A percentile compares a stretch with the other conserved stretches of the same genome.
These are phyloP conservation scores for Sinocyclocheilus grahami DNA, from an alignment of 2,113 vertebrate species.

Conservation along the genomic window DNA sequence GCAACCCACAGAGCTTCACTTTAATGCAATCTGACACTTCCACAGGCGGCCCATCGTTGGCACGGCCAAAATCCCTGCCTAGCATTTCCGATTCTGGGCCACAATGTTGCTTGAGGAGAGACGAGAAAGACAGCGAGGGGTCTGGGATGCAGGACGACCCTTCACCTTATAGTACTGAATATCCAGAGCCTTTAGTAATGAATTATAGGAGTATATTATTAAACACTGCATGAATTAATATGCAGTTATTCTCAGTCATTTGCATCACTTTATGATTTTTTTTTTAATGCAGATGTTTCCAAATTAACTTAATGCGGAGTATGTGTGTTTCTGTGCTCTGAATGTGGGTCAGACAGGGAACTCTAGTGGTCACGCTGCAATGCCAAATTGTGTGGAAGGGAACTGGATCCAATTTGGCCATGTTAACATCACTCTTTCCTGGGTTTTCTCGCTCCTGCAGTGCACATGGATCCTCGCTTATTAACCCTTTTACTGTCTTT, in stretches of 20 bases:
- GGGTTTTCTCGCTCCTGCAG: not conserved
- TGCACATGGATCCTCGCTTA: constrained; percentile 23
- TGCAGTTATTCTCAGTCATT: not conserved
- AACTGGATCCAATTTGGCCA: constrained; percentile 38
- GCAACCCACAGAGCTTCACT: constrained; percentile 9
- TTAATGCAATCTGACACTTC: constrained; percentile 44
- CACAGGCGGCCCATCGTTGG: constrained; percentile 16
- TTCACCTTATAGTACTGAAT: not conserved
- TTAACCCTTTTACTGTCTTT: constrained; percentile 3
- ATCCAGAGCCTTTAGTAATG: too few relatives aligned
- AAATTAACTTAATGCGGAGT: not conserved
- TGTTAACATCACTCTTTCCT: constrained; percentile 25
- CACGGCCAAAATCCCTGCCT: not conserved
- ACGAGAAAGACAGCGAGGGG: constrained; percentile 11
- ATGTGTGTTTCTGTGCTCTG: not conserved
- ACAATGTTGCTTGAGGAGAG: constrained; percentile 21
- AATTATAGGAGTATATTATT: too few relatives aligned
- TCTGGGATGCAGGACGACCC: not conserved
- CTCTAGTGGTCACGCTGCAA: constrained; percentile 36
- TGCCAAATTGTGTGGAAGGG: constrained; percentile 55
- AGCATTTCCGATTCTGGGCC: constrained; percentile 15
- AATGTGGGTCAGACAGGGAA: constrained; percentile 56
- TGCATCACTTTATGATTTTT: too few relatives aligned
- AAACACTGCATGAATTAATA: not conserved
- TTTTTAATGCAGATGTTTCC: not conserved